A percentile compares a stretch with the other conserved stretches of the same genome.
Conservation (phyloP, 2,797 vertebrate genomes). For the Psittacula echo region DNA sequence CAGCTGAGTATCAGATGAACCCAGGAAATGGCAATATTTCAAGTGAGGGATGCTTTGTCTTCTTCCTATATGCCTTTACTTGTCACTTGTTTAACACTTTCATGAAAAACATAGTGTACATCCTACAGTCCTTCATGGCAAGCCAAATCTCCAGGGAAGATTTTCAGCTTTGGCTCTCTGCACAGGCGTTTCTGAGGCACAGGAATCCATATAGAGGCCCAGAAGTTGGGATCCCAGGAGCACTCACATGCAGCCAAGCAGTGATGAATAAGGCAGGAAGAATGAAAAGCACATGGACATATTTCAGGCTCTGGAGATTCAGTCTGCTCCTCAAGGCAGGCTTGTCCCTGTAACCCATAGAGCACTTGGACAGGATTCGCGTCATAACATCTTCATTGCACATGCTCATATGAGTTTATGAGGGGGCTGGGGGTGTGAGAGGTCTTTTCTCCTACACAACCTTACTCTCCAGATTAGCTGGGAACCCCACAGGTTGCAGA, state of each 20-base stretch:
- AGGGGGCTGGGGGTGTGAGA: neutral
- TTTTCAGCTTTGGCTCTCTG: neutral
- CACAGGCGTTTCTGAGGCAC: neutral
- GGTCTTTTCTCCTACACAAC: neutral
- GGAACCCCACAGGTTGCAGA: neutral
- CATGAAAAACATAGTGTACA: neutral
- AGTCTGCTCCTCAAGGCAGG: neutral
- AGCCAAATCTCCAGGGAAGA: neutral
- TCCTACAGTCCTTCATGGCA: neutral
- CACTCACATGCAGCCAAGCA: fast-evolving
- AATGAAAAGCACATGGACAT: neutral
- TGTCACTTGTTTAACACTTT: neutral
- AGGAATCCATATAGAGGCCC: neutral
- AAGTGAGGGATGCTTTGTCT: neutral
- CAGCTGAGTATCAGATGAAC: neutral
- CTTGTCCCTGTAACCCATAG: neutral
- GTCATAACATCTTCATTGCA: neutral
- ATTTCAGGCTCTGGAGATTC: neutral
- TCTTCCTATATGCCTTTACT: neutral
- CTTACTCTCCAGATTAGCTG: neutral
- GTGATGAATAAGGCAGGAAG: neutral
- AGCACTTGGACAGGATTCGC: neutral
- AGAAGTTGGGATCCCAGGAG: neutral
- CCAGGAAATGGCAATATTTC: neutral
- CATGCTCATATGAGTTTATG: neutral